Percentiles rank a stretch among this genome's conserved stretches.
Conservation (phyloP, 2,113 vertebrate genomes). For the Pygoscelis antarcticus region DNA sequence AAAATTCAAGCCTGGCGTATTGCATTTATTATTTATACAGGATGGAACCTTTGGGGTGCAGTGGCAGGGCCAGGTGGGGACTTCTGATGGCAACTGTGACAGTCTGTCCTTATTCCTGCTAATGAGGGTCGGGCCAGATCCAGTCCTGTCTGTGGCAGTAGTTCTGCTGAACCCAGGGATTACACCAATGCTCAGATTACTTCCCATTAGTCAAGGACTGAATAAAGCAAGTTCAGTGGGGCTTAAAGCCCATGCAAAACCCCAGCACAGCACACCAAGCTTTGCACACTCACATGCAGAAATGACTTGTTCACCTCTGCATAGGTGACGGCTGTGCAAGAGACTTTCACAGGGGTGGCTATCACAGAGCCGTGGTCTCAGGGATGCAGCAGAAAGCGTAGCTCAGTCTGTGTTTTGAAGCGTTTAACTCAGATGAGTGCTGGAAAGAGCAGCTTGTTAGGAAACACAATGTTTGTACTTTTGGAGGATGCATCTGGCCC, state of each 20-base stretch:
- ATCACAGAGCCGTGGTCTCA: rapidly evolving
- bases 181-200: not conserved
- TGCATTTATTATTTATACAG: not conserved
- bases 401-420: not conserved
- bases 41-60: not conserved
- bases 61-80: not conserved
- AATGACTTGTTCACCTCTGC: not conserved
- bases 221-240: not conserved
- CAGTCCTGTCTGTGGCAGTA: not conserved
- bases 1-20: not conserved
- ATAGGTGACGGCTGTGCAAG: not conserved
- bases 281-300: not conserved
- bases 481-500: not conserved
- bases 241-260: not conserved
- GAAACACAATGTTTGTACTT: not conserved
- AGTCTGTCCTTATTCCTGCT: not conserved
- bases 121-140: not conserved
- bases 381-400: not conserved
- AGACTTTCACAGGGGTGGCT: not conserved
- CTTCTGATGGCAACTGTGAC: not conserved
- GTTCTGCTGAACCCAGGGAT: not conserved
- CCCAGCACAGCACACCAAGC: no score
- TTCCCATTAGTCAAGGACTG: not conserved
- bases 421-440: not conserved
- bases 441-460: not conserved